Conservation (phyloP, 2,113 vertebrate genomes). For the Canis aureus region DNA sequence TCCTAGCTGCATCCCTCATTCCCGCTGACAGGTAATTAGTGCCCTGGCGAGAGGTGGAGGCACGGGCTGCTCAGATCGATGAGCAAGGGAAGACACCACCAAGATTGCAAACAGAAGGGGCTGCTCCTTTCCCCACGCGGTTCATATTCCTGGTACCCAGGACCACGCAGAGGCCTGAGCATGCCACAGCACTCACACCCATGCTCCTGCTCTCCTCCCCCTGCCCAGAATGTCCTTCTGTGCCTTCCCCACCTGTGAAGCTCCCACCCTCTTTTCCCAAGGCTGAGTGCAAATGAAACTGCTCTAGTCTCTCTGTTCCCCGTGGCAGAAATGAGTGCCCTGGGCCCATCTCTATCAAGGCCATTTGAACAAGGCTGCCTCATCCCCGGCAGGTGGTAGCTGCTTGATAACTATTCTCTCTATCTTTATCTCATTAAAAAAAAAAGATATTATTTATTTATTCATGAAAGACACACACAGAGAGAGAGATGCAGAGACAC, state of each 20-base stretch:
- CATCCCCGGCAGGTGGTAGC: background rate
- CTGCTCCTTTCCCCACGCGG: fast-evolving
- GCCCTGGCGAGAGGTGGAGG: background rate
- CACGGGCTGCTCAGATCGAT: background rate
- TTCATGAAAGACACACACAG: too few relatives aligned
- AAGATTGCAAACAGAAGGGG: background rate
- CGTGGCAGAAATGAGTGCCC: background rate
- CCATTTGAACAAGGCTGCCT: background rate
- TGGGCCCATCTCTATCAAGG: background rate
- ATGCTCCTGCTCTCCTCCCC: background rate
- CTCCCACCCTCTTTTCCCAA: background rate
- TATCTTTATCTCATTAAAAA: background rate
- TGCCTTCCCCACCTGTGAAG: background rate
- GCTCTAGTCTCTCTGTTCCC: background rate
- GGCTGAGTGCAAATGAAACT: background rate
- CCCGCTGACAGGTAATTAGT: slow-evolving; percentile 67
- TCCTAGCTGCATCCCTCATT: slow-evolving; percentile 61
- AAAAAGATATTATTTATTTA: too few relatives aligned
- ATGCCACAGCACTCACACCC: too few relatives aligned
- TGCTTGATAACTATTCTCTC: background rate
- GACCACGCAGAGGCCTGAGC: background rate
- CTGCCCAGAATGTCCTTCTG: background rate
- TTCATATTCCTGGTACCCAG: background rate
- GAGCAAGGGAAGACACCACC: background rate
- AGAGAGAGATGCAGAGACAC: too few relatives aligned